These are phyloP conservation scores for Peromyscus nudipes DNA, from an alignment of 2,797 vertebrate genomes.

Conservation along the genomic window DNA sequence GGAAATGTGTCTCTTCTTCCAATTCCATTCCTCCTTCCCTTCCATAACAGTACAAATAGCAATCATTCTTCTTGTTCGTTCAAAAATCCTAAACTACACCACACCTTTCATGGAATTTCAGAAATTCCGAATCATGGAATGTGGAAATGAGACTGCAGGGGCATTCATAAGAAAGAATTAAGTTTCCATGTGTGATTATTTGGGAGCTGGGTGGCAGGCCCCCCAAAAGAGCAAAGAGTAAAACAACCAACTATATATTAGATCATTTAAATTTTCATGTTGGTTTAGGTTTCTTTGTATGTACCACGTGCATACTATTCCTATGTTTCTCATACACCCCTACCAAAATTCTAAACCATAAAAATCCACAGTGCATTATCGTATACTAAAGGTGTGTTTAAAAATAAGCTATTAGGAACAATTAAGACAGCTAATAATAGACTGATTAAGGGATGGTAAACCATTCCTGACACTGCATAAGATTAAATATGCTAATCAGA, in stretches of 20 bases:
- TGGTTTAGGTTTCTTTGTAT: not conserved
- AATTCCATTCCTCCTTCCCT: not conserved
- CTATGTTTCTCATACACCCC: not conserved
- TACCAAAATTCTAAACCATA: not conserved
- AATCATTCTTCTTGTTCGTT: conserved; percentile 45
- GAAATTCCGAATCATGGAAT: not conserved
- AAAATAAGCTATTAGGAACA: conserved; percentile 60
- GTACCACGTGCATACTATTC: not conserved
- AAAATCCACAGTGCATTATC: not conserved
- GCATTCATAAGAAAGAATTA: too few species aligned
- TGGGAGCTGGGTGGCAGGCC: too few species aligned
- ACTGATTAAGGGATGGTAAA: conserved; percentile 85
- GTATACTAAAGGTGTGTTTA: not conserved
- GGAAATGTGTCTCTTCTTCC: not conserved
- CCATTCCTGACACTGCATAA: conserved; percentile 86
- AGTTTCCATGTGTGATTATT: too few species aligned
- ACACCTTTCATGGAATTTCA: not conserved
- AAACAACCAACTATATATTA: too few species aligned
- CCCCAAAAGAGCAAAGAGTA: too few species aligned
- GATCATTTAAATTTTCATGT: not conserved
- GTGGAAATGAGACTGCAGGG: not conserved
- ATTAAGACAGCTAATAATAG: conserved; percentile 74
- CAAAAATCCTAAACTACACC: not conserved
- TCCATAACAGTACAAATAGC: not conserved
- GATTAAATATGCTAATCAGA: conserved; percentile 95